Evolutionary conservation across 2,797 vertebrate species (phyloP).

Genomic region (Lepilemur ruficaudatus): DNA sequence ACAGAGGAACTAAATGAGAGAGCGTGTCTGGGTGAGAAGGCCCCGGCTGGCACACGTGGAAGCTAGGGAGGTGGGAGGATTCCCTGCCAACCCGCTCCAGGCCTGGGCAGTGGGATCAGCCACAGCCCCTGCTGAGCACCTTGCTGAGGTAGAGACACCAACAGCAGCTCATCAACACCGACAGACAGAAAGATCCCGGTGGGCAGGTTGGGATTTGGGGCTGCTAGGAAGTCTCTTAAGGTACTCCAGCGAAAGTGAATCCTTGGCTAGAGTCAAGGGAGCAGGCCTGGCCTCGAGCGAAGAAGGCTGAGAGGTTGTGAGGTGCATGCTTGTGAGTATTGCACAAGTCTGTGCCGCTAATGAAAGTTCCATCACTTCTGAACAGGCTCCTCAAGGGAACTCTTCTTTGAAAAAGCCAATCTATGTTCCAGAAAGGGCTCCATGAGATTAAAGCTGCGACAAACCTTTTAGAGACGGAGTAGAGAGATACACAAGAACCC

Average conservation of each 20-base stretch:
- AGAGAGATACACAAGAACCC: not conserved
- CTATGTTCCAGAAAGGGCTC: not conserved
- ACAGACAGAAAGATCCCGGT: not conserved
- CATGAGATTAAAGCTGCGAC: not conserved
- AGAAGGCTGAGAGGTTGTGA: not conserved
- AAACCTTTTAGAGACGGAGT: not conserved
- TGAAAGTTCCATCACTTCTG: not conserved
- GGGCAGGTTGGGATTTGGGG: not conserved
- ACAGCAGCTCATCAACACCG: not conserved
- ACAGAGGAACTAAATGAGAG: not conserved
- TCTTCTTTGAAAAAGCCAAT: not conserved
- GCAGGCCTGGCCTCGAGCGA: not conserved
- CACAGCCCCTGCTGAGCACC: not conserved
- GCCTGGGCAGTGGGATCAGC: not conserved
- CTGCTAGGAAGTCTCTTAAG: not conserved
- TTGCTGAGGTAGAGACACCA: not conserved
- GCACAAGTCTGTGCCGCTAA: not conserved
- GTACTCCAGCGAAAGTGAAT: not conserved
- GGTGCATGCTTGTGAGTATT: not conserved
- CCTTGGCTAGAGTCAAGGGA: not conserved
- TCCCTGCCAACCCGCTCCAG: not conserved
- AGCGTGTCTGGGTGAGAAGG: rapidly evolving
- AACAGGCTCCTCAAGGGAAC: not conserved
- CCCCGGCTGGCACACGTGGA: rapidly evolving
- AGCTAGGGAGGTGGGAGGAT: not conserved